phyloP scores from a whole-genome alignment of 1,140 invertebrate species.

The Nephila pilipes region DNA sequence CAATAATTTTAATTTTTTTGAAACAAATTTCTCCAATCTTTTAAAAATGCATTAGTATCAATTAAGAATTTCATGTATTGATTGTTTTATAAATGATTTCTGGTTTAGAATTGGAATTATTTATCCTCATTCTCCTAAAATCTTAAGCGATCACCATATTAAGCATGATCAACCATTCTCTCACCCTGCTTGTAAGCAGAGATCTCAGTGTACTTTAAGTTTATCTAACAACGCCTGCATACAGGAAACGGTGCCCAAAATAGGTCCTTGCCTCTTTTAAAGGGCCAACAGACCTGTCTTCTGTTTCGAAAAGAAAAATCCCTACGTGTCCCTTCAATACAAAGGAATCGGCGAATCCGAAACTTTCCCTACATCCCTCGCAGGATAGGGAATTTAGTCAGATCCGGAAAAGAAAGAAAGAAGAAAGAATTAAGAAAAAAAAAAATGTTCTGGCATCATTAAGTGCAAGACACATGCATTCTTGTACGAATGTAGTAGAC shows the following conservation, averaged over 20 bases:
- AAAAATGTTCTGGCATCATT: not conserved
- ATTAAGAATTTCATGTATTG: no score
- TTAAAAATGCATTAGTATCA: no score
- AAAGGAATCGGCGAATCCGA: not conserved
- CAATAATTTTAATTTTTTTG: no score
- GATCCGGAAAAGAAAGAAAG: not conserved
- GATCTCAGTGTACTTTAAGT: not conserved
- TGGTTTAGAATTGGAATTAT: no score
- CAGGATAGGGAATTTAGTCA: not conserved
- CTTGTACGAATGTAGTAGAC: not conserved
- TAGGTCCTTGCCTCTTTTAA: conserved; percentile 38
- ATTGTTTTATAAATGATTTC: no score
- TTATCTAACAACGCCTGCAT: not conserved
- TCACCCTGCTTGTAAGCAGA: conserved; percentile 1
- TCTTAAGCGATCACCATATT: not conserved
- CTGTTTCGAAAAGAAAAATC: conserved; percentile 18
- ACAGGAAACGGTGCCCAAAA: conserved; percentile 39
- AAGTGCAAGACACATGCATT: conserved; percentile 36
- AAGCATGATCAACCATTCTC: not conserved
- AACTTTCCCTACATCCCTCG: not conserved
- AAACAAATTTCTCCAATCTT: no score
- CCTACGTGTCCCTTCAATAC: not conserved
- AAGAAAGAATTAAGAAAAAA: no score
- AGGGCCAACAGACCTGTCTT: conserved; percentile 39
- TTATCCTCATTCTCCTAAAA: no score